Evolutionary conservation across 1,140 invertebrate genomes (phyloP), one percentile per base, ranked within the genome.

Genomic region (Popillia japonica): DNA sequence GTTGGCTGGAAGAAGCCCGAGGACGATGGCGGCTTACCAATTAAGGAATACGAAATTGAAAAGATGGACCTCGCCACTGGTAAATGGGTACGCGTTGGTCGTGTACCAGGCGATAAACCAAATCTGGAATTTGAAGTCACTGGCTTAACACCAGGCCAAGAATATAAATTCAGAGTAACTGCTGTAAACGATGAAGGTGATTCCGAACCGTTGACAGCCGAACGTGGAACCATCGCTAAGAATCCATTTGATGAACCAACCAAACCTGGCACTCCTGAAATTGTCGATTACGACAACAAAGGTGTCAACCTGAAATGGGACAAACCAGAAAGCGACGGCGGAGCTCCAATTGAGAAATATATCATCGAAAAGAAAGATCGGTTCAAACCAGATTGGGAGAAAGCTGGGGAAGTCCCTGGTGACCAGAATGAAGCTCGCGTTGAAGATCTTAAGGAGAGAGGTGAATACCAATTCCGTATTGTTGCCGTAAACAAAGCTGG

Each of bases 401-500:
- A 92, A 82, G 93, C 92, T 8, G 88, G 88, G 76, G 92, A 96
- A 90, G 94, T 97, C 0, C 92, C 95, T 78, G 95, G 95, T n/a
- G 92, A 92, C 81, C 88, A 92, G 76, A 87, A 92, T 0, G 92
- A 93, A 79, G 95, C 92, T 44, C 94, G 94, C 86, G 94, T 99
- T 14, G 91, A 92, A 20, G 95, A 95, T 81, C 87, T 99, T 3
- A 96, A 96, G 81, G 96, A 98, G 87, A 93, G 95, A 61, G 94
- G 94, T 55, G 95, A 98, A 87, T 99, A 96, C 87, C 95, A 99
- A 87, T 99, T 99, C 90, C 90, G 98, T 76, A 92, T 99, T 2
- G 92, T 96, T 81, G 98, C 98, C 9, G 94, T 99, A 20, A 99
- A 99, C 88, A 98, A 99, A 88, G 98, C 97, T 72, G 98, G 99